Evolutionary conservation across 1,140 invertebrate species (phyloP).

Genomic region (Diprion similis): DNA sequence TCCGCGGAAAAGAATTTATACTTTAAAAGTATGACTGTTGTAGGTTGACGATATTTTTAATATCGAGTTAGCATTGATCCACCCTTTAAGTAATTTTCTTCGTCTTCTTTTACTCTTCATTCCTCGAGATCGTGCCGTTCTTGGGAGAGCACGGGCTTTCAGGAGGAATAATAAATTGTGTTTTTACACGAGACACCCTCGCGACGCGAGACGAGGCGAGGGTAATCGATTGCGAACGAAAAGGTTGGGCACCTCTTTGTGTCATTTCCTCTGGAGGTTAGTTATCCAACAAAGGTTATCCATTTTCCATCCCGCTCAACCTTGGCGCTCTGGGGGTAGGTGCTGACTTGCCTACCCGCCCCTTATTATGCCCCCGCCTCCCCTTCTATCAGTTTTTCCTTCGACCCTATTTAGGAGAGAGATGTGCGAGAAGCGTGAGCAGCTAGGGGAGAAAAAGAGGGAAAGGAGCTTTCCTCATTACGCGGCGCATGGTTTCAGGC

Average conservation of each 20-base stretch:
- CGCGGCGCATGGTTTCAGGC: conserved; percentile 43
- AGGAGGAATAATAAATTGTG: not conserved
- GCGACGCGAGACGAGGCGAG: not conserved
- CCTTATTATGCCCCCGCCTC: conserved; percentile 18
- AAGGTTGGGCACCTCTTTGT: conserved; percentile 3
- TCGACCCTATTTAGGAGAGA: not conserved
- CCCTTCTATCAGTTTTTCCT: conserved; percentile 23
- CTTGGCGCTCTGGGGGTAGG: not conserved
- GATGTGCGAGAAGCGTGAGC: not conserved
- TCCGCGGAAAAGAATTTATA: no score
- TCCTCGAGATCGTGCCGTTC: not conserved
- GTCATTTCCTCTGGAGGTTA: conserved; percentile 10
- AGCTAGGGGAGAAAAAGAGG: conserved; percentile 2
- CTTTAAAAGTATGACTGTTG: no score
- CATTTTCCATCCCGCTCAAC: conserved; percentile 18
- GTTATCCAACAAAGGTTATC: conserved; percentile 20
- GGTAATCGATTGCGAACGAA: not conserved
- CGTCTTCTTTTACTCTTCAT: not conserved
- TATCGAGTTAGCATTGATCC: no score
- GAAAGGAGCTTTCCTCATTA: conserved; percentile 48
- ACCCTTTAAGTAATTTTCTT: not conserved
- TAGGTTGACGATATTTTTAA: no score
- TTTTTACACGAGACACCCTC: not conserved
- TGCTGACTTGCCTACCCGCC: not conserved
- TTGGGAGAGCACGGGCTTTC: not conserved